phyloP scores from a whole-genome alignment of 2,113 vertebrate genomes.

The Pseudorhombus dupliciocellatus region DNA sequence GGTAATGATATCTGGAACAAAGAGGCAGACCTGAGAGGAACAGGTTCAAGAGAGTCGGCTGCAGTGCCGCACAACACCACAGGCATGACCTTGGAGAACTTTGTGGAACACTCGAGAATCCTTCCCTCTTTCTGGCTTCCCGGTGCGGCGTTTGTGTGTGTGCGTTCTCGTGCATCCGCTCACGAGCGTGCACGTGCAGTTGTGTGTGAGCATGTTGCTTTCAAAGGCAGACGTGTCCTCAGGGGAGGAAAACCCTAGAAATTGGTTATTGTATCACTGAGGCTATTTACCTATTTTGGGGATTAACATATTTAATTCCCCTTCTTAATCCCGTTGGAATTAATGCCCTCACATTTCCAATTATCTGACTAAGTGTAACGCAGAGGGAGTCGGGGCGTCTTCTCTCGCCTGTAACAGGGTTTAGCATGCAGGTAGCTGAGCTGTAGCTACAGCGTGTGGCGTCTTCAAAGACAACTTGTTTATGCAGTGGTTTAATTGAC shows the following conservation, averaged over 20 bases:
- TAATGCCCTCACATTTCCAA: constrained; percentile 87
- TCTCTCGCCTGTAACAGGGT: constrained; percentile 77
- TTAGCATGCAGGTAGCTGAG: constrained; percentile 73
- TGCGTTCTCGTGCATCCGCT: constrained; percentile 11
- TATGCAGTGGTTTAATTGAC: constrained; percentile 69
- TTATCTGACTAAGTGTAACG: constrained; percentile 85
- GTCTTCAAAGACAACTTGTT: constrained; percentile 75
- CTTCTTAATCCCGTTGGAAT: constrained; percentile 84
- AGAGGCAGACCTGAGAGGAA: constrained; percentile 75
- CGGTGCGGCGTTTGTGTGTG: background rate
- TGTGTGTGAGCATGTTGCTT: constrained; percentile 72
- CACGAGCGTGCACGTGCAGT: constrained; percentile 11
- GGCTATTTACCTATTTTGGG: constrained; percentile 88
- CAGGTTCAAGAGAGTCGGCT: constrained; percentile 81
- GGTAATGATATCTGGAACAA: constrained; percentile 80
- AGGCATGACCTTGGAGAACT: constrained; percentile 83
- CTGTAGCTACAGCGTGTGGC: constrained; percentile 63
- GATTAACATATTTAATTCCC: constrained; percentile 89
- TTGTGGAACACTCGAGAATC: constrained; percentile 68
- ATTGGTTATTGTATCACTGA: constrained; percentile 88
- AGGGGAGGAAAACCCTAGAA: constrained; percentile 85
- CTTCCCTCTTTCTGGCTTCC: constrained; percentile 29
- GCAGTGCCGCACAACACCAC: constrained; percentile 70
- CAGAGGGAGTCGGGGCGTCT: constrained; percentile 76
- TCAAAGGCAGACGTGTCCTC: constrained; percentile 86